Evolutionary conservation across 2,888 invertebrate species (phyloP), one percentile per base, ranked within the genome.

Genomic region (Myathropa florea): DNA sequence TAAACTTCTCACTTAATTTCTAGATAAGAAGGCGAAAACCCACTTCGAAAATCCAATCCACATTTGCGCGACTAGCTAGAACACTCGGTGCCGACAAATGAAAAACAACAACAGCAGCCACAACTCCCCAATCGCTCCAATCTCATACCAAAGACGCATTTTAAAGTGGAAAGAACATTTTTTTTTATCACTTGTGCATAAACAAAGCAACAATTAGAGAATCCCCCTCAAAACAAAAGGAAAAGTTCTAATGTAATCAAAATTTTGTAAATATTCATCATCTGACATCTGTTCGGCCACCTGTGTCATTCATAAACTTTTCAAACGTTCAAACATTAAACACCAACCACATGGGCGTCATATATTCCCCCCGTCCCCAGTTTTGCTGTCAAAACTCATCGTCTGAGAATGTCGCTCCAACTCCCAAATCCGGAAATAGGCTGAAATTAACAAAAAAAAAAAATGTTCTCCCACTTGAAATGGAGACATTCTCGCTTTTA

Each of bases 401-500:
- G 67, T 67, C 67, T 18, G 18, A 53, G 53, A 67, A 67, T 67
- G 67, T 21, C 14, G 65, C 28, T 18, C 26, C 39, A 57, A 12
- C 57, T 67, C 33, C n/a, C 23, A 33, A 68, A 55, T 33, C 53
- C 12, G 30, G 53, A 46, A 46, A 57, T 24, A 26, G 57, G 57
- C 57, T 23, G 12, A 57, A 24, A 24, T 57, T 57, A 33, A 33
- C 12, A 14, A 14, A 53, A 4, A 53, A 53, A 55, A 53, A 30
- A 68, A 23, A 33, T 33, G 57, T 23, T 6, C 18, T 24, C 70
- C 21, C 55, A 30, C 70, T 64, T 78, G 57, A 39, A 78, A 65
- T 78, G 60, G 67, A 67, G 46, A 77, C 61, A 67, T 77, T 78
- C n/a, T 14, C 21, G 55, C n/a, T 60, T 72, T 80, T 60, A 72